Evolutionary conservation across 2,888 invertebrate species (phyloP).

Genomic region (Cryptocheilus praepositus): DNA sequence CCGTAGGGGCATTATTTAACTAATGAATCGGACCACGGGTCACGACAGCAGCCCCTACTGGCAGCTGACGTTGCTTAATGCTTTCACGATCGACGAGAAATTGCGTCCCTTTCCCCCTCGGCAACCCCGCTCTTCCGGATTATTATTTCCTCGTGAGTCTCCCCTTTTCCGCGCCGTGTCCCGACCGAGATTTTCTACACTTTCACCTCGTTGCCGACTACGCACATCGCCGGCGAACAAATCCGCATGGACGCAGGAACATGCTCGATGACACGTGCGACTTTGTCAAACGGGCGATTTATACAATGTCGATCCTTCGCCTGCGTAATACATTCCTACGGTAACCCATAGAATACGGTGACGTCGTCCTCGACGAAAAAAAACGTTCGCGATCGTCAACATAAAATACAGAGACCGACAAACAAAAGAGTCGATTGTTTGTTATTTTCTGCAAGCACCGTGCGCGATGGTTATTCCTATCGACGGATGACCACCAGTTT

Average conservation of each 20-base stretch:
- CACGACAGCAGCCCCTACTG: constrained; percentile 46
- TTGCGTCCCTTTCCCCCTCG: constrained; percentile 38
- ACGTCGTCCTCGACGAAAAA: too few species aligned
- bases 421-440: too few species aligned
- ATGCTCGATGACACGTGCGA: constrained; percentile 24
- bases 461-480: too few species aligned
- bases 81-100: constrained; percentile 50
- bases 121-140: constrained; percentile 18
- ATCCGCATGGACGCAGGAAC: constrained; percentile 29
- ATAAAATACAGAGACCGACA: too few species aligned
- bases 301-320: too few species aligned
- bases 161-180: constrained; percentile 19
- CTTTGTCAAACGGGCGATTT: too few species aligned
- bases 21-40: constrained; percentile 48
- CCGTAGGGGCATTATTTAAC: constrained; percentile 51
- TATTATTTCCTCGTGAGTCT: constrained; percentile 33
- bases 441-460: too few species aligned
- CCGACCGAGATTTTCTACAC: not conserved
- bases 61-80: constrained; percentile 59
- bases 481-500: constrained; percentile 26
- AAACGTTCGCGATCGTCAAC: too few species aligned
- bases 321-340: too few species aligned
- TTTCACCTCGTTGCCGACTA: constrained; percentile 16
- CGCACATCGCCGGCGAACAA: constrained; percentile 13
- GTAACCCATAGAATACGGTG: too few species aligned